Conservation (phyloP, 2,797 vertebrate species). For the Apodemus agrarius region DNA sequence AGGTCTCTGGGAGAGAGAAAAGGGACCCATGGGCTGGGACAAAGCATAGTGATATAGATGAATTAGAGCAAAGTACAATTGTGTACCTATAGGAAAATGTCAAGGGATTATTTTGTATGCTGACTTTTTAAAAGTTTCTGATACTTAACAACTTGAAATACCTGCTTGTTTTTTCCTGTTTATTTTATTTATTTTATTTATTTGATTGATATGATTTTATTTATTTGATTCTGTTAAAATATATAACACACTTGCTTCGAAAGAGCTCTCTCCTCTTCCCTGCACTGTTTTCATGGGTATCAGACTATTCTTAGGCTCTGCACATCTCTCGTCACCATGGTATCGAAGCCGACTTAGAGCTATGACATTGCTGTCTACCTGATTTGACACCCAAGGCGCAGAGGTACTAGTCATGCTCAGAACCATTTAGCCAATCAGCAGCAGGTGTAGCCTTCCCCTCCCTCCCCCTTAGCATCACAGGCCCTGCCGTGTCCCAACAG, state of each 20-base stretch:
- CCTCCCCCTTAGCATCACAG: background rate
- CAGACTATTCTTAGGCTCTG: constrained; percentile 21
- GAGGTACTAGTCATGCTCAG: background rate
- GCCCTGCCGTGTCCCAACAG: background rate
- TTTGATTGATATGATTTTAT: no score
- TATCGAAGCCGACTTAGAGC: background rate
- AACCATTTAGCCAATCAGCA: background rate
- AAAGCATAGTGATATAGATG: background rate
- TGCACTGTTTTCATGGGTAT: background rate
- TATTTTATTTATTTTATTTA: no score
- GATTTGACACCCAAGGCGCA: background rate
- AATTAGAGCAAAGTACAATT: background rate
- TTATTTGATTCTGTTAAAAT: constrained; percentile 18
- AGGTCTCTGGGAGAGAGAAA: background rate
- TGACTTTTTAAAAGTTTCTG: background rate
- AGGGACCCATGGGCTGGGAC: no score
- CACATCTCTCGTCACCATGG: background rate
- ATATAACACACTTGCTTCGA: background rate
- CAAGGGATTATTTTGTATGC: background rate
- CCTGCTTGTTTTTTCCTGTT: constrained; percentile 12
- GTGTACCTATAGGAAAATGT: background rate
- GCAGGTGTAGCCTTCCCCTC: background rate
- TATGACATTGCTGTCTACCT: background rate
- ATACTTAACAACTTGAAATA: constrained; percentile 16
- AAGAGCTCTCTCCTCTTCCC: background rate